These are phyloP conservation scores for Caenorhabditis drosophilae DNA, from an alignment of 2,888 invertebrate genomes.

Conservation along the genomic window DNA sequence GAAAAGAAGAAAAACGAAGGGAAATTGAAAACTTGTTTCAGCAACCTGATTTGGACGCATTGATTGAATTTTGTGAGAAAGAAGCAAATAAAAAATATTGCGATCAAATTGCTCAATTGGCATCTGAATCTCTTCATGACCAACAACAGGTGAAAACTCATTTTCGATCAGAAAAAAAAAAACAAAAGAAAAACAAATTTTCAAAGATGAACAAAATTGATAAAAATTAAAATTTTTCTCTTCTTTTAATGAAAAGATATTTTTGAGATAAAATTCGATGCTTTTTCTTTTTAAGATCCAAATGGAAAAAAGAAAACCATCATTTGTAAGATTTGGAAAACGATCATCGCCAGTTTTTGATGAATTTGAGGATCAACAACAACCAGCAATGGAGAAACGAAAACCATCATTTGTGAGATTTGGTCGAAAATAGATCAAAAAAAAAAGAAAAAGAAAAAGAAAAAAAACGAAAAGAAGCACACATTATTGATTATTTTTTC, in stretches of 20 bases:
- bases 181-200: no score
- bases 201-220: no score
- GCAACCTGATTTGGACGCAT: slow-evolving; percentile 29
- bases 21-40: slow-evolving; percentile 4
- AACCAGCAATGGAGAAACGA: slow-evolving; percentile 42
- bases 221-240: no score
- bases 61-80: slow-evolving; percentile 30
- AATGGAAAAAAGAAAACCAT: slow-evolving; percentile 52
- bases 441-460: no score
- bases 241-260: no score
- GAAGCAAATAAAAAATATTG: slow-evolving; percentile 31
- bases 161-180: no score
- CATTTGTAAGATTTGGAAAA: slow-evolving; percentile 56
- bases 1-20: background rate
- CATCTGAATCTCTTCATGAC: background rate
- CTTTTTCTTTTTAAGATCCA: no score
- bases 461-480: no score
- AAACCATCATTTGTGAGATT: slow-evolving; percentile 56
- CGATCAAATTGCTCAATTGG: slow-evolving; percentile 24
- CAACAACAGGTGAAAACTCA: background rate
- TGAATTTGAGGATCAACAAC: slow-evolving; percentile 13
- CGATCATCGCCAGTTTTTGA: slow-evolving; percentile 30
- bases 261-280: no score
- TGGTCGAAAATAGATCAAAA: slow-evolving; percentile 51
- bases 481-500: no score